These are phyloP conservation scores for Penaeus vannamei DNA, from an alignment of 1,140 invertebrate species.

Conservation along the genomic window DNA sequence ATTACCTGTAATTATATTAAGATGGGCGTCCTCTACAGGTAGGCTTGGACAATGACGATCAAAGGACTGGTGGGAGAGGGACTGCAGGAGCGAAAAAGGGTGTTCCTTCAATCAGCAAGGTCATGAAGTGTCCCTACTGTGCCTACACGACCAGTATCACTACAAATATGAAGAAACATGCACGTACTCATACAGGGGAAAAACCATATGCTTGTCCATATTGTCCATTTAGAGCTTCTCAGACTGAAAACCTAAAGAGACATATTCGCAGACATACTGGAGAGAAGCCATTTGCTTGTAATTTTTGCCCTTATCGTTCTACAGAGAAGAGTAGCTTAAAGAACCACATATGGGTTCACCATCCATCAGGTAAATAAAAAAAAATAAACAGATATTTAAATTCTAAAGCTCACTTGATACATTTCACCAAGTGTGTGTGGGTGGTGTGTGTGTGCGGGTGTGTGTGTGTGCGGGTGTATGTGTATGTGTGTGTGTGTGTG, in stretches of 20 bases:
- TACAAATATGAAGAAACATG: conserved; percentile 53
- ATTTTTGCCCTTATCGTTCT: conserved; percentile 47
- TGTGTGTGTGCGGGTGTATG: not conserved
- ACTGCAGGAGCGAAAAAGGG: conserved; percentile 36
- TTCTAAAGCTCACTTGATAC: not conserved
- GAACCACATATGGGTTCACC: conserved; percentile 53
- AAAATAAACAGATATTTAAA: not conserved
- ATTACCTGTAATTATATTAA: conserved; percentile 42
- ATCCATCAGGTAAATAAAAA: conserved; percentile 37
- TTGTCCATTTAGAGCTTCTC: conserved; percentile 56
- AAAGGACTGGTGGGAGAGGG: conserved; percentile 35
- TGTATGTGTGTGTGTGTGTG: conserved; percentile 4
- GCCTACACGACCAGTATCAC: conserved; percentile 44
- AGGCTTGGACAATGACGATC: conserved; percentile 47
- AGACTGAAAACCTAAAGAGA: conserved; percentile 55
- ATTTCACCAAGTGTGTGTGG: not conserved
- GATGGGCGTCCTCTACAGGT: conserved; percentile 60
- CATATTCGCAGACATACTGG: conserved; percentile 57
- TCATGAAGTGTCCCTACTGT: conserved; percentile 52
- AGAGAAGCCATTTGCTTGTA: conserved; percentile 54
- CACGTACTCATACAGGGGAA: conserved; percentile 57
- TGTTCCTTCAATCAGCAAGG: conserved; percentile 35
- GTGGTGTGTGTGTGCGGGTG: not conserved
- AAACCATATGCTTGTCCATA: conserved; percentile 55
- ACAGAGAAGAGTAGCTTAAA: conserved; percentile 57